Evolutionary conservation across 2,113 vertebrate species (phyloP), one percentile per base, ranked within the genome.

Genomic region (Lophura nycthemera): DNA sequence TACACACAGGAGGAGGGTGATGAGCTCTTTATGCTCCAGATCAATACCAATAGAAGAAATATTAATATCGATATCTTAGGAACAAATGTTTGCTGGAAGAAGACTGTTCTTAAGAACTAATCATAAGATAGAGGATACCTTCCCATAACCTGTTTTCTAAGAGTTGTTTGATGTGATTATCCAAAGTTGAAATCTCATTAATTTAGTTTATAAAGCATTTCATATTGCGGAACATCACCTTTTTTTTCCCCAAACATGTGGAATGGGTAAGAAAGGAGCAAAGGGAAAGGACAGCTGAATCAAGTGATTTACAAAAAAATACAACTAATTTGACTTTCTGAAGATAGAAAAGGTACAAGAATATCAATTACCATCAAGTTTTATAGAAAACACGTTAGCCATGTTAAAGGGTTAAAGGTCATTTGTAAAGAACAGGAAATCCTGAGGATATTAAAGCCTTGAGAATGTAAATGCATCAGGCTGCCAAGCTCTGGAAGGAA

Each of bases 1-100:
- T 32, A 36, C 0, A 22, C 9, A 8, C 27, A 34, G 8, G 47
- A 54, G 20, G 9, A 77, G 7, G 25, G 11, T 15, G 7, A 56
- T 20, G 17, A 73, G 60, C 30, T 67, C 25, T 25, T 79, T 30
- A 8, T n/a, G 38, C 8, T 42, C 65, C 24, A 66, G 13, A 50
- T 13, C 12, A 25, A 20, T 30, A 24, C 14, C 9, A 45, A 22
- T 17, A 11, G 8, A 79, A 66, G 15, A 17, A 65, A 20, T 14
- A 87, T 18, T 4, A 48, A 8, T 40, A 52, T 16, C 3, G 66
- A 32, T 10, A 36, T 13, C 32, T 25, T 40, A n/a, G 52, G 14
- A 73, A 10, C 61, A 29, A 64, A 29, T 8, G 11, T 65, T 13
- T 21, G 11, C 63, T 42, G 63, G 63, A 42, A 4, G 18, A 88